These are phyloP conservation scores for Proteles cristata DNA, from an alignment of 2,113 vertebrate species.

Conservation along the genomic window DNA sequence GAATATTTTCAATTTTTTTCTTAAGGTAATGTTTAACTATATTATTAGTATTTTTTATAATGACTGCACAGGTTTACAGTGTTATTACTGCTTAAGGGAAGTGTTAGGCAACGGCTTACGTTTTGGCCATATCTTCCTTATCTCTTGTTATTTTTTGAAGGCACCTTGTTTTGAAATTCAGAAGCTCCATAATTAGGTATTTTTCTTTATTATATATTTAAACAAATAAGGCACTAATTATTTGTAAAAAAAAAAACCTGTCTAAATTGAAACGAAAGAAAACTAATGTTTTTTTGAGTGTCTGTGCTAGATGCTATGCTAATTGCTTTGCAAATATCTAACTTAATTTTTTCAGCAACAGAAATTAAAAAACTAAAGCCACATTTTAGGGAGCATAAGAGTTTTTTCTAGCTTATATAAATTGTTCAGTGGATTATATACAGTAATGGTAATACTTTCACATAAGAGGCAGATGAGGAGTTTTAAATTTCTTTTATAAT, in stretches of 20 bases:
- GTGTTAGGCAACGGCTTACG: not conserved
- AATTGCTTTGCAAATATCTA: not conserved
- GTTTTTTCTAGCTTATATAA: conserved; percentile 19
- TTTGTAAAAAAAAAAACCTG: not conserved
- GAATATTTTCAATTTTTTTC: conserved; percentile 16
- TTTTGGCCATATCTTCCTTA: not conserved
- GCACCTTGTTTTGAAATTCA: not conserved
- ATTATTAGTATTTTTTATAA: not conserved
- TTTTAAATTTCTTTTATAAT: not conserved
- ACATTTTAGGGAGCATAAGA: not conserved
- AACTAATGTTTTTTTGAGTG: not conserved
- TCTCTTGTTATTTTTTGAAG: not conserved
- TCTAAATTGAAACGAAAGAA: not conserved
- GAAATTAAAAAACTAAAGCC: not conserved
- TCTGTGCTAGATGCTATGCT: not conserved
- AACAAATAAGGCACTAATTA: not conserved
- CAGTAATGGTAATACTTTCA: not conserved
- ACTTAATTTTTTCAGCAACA: conserved; percentile 34
- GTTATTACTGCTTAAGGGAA: not conserved
- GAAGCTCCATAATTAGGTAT: not conserved
- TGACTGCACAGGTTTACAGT: not conserved
- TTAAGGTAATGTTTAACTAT: not conserved
- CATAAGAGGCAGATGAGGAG: not conserved
- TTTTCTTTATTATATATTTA: not conserved
- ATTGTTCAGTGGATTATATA: not conserved